phyloP scores from a whole-genome alignment of 1,140 invertebrate genomes.

The Lordiphosa stackelbergi region DNA sequence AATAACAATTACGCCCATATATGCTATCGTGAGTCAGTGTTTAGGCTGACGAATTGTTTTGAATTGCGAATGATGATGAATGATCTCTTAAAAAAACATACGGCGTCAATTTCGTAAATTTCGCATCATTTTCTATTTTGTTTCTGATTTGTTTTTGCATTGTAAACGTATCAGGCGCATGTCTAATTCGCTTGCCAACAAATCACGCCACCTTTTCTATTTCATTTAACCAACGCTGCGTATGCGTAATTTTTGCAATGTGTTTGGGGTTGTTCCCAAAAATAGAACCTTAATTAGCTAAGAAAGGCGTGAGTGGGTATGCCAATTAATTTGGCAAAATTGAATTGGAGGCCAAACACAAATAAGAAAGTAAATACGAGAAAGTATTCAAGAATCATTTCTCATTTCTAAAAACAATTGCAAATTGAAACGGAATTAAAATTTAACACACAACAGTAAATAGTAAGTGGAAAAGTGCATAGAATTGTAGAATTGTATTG shows the following conservation, averaged over 20 bases:
- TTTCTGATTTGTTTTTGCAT: conserved; percentile 15
- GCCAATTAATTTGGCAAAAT: no score
- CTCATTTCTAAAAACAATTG: no score
- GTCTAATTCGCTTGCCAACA: conserved; percentile 44
- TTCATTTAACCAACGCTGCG: conserved; percentile 25
- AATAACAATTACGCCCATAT: conserved; percentile 43
- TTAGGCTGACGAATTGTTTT: conserved; percentile 3
- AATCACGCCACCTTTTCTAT: conserved; percentile 53
- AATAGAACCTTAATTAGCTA: conserved; percentile 30
- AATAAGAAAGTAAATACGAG: background rate
- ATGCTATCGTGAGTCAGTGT: conserved; percentile 34
- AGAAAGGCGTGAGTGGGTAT: conserved; percentile 3
- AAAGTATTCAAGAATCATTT: no score
- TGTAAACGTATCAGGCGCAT: conserved; percentile 10
- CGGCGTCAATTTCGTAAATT: conserved; percentile 1
- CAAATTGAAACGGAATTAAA: no score
- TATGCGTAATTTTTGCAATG: conserved; percentile 56
- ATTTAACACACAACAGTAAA: no score
- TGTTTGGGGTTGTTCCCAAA: conserved; percentile 1
- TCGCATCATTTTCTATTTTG: background rate
- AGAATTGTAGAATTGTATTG: no score
- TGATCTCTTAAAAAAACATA: conserved; percentile 10
- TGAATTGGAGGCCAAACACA: background rate
- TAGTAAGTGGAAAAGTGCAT: no score
- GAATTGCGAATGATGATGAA: conserved; percentile 15